Evolutionary conservation across 2,888 invertebrate genomes (phyloP).

Genomic region (Osmoderma eremita): DNA sequence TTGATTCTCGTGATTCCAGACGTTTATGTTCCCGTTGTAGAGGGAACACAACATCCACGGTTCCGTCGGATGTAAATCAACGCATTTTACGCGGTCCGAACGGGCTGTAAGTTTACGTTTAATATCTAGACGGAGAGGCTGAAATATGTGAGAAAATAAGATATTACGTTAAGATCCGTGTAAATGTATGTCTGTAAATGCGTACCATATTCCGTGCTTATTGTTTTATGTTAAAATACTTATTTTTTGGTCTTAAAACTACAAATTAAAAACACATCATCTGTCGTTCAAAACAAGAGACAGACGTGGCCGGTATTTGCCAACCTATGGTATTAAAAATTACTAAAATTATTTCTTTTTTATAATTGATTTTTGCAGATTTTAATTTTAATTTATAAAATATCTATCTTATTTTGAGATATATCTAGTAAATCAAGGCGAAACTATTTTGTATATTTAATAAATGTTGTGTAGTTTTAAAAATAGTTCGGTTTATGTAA

Average conservation of each 20-base stretch:
- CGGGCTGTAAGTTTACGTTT: conserved; percentile 97
- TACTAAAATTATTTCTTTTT: not conserved
- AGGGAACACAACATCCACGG: conserved; percentile 99
- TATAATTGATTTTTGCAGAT: not conserved
- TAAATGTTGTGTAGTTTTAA: too few species aligned
- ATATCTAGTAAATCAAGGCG: too few species aligned
- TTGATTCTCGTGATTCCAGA: conserved; percentile 99
- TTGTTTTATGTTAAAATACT: conserved; percentile 8
- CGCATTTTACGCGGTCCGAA: conserved; percentile 98
- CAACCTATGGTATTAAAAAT: conserved; percentile 24
- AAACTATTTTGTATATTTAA: too few species aligned
- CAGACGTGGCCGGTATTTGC: conserved; percentile 45
- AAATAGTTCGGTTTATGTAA: conserved; percentile 6
- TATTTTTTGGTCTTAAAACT: conserved; percentile 11
- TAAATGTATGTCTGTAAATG: not conserved
- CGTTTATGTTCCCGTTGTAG: conserved; percentile 99
- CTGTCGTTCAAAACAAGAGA: conserved; percentile 44
- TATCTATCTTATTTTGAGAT: not conserved
- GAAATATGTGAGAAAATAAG: conserved; percentile 51
- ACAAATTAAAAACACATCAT: conserved; percentile 44
- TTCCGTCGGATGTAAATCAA: conserved; percentile 96
- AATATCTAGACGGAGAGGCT: conserved; percentile 97
- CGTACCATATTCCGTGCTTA: conserved; percentile 35
- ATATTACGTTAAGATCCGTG: not conserved
- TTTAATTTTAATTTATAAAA: not conserved